Conservation (phyloP, 2,888 invertebrate genomes). For the Temnothorax unifasciatus region DNA sequence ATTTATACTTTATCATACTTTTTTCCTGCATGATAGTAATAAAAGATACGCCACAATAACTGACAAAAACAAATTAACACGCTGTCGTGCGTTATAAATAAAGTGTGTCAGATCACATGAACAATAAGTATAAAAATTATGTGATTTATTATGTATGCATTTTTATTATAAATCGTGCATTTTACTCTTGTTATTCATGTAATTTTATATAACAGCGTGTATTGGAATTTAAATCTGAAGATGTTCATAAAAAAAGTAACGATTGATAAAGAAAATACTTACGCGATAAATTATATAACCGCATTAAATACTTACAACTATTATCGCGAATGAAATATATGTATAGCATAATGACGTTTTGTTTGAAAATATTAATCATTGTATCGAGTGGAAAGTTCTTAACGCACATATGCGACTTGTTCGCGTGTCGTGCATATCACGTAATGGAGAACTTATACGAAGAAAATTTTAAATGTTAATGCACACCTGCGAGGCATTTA, state of each 20-base stretch:
- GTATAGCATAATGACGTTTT: constrained; percentile 23
- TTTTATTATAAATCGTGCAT: neutral
- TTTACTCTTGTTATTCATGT: neutral
- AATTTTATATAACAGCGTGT: neutral
- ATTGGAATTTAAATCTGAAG: neutral
- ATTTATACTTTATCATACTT: neutral
- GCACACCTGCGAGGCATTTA: constrained; percentile 23
- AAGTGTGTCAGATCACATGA: neutral
- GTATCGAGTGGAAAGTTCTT: constrained; percentile 38
- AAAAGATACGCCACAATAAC: neutral
- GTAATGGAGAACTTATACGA: neutral
- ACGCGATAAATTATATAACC: constrained; percentile 21
- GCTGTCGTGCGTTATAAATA: neutral
- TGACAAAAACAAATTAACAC: constrained; percentile 22
- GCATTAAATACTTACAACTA: neutral
- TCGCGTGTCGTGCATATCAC: neutral
- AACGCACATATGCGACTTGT: constrained; percentile 20
- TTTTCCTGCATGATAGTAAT: neutral
- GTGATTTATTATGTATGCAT: neutral
- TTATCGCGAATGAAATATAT: constrained; percentile 20
- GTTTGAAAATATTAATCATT: constrained; percentile 42
- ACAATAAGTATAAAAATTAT: neutral
- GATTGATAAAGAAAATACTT: constrained; percentile 7
- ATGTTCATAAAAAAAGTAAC: neutral
- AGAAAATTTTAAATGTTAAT: constrained; percentile 48